Conservation (phyloP, 2,797 vertebrate genomes). For the Chelonia mydas region DNA sequence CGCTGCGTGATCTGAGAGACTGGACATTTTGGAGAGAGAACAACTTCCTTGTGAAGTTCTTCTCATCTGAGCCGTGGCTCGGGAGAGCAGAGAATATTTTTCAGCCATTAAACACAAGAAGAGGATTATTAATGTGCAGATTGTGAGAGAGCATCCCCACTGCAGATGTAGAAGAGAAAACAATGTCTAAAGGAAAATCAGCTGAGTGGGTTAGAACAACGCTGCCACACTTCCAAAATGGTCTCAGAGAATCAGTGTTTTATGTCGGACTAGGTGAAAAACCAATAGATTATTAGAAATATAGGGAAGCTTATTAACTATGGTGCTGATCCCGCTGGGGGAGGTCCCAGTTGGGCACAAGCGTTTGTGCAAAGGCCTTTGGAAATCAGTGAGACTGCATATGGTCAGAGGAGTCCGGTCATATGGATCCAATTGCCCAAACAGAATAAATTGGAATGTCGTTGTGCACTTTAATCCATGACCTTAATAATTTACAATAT, state of each 20-base stretch:
- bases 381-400: neutral
- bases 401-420: neutral
- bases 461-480: neutral
- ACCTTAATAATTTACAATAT: rapidly evolving
- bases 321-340: neutral
- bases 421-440: neutral
- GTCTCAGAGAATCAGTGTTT: neutral
- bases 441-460: neutral
- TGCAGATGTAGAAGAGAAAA: neutral
- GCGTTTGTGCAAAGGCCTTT: neutral
- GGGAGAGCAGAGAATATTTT: neutral
- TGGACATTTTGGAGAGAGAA: neutral
- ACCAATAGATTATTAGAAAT: neutral
- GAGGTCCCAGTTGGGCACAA: neutral
- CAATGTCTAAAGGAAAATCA: neutral
- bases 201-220: neutral
- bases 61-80: neutral
- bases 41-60: neutral
- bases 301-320: neutral
- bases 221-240: neutral
- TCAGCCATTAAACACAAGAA: neutral
- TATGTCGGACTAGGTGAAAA: neutral
- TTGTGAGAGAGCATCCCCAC: neutral
- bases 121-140: neutral
- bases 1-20: neutral